Conservation (phyloP, 2,113 vertebrate species). For the Barnardius zonarius region DNA sequence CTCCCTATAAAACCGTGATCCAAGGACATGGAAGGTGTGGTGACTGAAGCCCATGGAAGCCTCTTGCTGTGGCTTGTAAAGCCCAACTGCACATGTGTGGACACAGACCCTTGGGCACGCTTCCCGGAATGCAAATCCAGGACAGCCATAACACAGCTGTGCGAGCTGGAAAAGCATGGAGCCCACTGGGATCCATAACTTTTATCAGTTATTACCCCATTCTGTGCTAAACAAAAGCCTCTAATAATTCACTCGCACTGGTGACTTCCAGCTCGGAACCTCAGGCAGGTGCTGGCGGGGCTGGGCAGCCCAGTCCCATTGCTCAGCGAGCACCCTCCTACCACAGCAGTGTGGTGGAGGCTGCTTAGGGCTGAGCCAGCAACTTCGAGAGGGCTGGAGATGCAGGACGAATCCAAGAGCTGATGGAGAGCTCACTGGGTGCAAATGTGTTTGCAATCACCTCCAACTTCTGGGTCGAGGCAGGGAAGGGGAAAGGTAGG, state of each 20-base stretch:
- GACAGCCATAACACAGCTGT: conserved; percentile 70
- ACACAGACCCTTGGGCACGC: conserved; percentile 44
- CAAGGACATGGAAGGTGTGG: conserved; percentile 67
- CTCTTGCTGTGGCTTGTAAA: conserved; percentile 58
- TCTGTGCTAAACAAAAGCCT: conserved; percentile 63
- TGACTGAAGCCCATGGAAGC: conserved; percentile 58
- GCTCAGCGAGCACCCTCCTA: rapidly evolving
- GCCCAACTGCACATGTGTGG: conserved; percentile 51
- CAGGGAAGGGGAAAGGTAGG: neutral
- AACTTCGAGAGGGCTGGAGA: neutral
- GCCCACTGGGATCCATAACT: conserved; percentile 65
- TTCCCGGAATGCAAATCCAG: conserved; percentile 69
- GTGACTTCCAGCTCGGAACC: neutral
- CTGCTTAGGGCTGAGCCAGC: rapidly evolving
- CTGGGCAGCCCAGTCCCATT: neutral
- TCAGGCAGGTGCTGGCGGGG: neutral
- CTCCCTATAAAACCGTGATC: conserved; percentile 47
- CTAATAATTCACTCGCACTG: conserved; percentile 48
- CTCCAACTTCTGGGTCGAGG: neutral
- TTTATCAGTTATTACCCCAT: conserved; percentile 66
- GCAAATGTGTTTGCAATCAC: rapidly evolving
- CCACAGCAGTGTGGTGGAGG: neutral
- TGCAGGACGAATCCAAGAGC: neutral
- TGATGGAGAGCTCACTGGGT: rapidly evolving
- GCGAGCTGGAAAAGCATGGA: conserved; percentile 57